Evolutionary conservation across 2,113 vertebrate genomes (phyloP).

Genomic region (Tychaedon coryphoeus): DNA sequence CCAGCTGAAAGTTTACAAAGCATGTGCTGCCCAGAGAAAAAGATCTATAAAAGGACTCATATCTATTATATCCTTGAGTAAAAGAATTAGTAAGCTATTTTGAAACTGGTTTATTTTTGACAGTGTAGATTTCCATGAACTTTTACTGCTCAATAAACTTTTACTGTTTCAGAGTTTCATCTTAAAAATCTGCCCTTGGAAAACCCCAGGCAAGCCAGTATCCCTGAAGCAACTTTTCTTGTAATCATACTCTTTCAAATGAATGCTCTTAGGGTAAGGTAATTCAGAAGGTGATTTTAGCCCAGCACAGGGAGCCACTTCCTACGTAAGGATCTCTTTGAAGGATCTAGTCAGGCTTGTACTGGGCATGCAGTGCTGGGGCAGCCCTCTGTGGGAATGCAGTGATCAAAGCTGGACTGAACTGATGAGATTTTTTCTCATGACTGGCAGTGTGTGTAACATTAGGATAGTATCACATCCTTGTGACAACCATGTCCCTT

Average conservation of each 20-base stretch:
- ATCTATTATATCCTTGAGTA: background rate
- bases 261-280: background rate
- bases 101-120: background rate
- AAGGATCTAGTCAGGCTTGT: background rate
- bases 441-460: background rate
- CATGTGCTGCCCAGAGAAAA: background rate
- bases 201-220: background rate
- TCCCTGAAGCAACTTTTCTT: background rate
- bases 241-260: background rate
- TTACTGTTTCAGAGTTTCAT: background rate
- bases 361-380: background rate
- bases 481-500: background rate
- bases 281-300: background rate
- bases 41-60: background rate
- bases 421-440: background rate
- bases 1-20: background rate
- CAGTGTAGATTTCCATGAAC: background rate
- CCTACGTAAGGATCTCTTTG: background rate
- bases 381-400: background rate
- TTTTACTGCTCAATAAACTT: background rate
- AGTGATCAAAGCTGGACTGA: background rate
- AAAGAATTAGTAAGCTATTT: background rate
- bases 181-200: background rate
- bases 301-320: background rate
- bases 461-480: background rate